Conservation (phyloP, 2,797 vertebrate species). For the Trachurus trachurus region DNA sequence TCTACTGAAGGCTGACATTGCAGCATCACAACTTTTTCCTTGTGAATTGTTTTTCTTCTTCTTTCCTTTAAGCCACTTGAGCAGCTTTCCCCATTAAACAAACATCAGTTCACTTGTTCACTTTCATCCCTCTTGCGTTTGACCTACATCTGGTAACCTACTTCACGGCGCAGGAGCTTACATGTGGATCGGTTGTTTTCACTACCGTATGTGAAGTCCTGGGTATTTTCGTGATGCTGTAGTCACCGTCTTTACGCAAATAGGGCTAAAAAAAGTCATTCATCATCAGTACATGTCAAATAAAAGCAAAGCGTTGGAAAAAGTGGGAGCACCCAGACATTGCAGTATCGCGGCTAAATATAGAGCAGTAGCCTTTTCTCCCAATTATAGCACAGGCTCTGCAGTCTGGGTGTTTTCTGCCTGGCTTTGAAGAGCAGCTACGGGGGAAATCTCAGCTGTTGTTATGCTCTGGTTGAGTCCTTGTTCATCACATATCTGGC, state of each 20-base stretch:
- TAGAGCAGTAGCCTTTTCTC: constrained; percentile 72
- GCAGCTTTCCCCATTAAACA: constrained; percentile 63
- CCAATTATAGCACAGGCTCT: constrained; percentile 75
- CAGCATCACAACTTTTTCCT: constrained; percentile 15
- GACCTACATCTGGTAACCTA: constrained; percentile 85
- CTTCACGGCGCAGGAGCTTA: constrained; percentile 63
- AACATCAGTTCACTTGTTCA: constrained; percentile 58
- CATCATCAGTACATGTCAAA: constrained; percentile 53
- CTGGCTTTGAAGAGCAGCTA: constrained; percentile 50
- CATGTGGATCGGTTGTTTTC: constrained; percentile 46
- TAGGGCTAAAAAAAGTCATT: constrained; percentile 31
- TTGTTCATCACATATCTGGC: neutral
- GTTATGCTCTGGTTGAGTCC: neutral
- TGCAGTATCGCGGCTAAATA: constrained; percentile 82
- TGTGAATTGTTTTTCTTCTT: neutral
- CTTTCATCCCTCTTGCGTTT: constrained; percentile 63
- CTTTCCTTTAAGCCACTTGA: constrained; percentile 24
- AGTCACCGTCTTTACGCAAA: constrained; percentile 37
- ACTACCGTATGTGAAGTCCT: constrained; percentile 19
- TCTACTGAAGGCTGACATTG: constrained; percentile 21
- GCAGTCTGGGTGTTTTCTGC: constrained; percentile 77
- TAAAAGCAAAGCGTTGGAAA: constrained; percentile 47
- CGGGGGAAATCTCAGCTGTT: constrained; percentile 13
- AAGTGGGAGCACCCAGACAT: constrained; percentile 78
- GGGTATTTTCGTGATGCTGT: constrained; percentile 35